phyloP scores from a whole-genome alignment of 2,797 vertebrate species.

The Hypotaenidia philippensis region DNA sequence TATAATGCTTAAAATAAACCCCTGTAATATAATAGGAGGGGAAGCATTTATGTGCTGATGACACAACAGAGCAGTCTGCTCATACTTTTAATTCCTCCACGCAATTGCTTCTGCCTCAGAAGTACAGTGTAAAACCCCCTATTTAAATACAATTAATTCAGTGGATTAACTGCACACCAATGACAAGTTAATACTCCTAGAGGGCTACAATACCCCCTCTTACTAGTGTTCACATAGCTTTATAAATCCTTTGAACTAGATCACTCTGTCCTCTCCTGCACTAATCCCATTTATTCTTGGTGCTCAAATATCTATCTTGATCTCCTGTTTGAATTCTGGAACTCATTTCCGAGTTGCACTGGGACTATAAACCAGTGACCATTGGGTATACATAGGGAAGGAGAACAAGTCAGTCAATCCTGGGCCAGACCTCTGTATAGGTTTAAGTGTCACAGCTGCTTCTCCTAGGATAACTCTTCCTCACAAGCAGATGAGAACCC shows the following conservation, averaged over 20 bases:
- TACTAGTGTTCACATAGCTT: background rate
- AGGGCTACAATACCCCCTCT: background rate
- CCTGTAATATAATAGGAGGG: background rate
- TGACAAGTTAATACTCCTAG: background rate
- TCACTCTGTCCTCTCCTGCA: background rate
- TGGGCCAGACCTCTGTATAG: background rate
- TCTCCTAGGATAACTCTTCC: background rate
- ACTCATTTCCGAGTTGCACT: background rate
- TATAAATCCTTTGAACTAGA: background rate
- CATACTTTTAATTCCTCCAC: background rate
- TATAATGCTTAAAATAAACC: background rate
- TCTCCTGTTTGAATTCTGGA: background rate
- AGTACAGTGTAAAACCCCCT: background rate
- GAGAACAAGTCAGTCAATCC: background rate
- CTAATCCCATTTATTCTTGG: background rate
- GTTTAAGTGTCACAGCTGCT: background rate
- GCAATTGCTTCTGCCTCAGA: background rate
- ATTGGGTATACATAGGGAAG: rapidly evolving
- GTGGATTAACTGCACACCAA: background rate
- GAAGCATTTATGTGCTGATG: background rate
- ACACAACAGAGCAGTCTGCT: background rate
- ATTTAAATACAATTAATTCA: background rate
- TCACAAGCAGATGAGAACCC: background rate
- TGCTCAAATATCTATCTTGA: background rate
- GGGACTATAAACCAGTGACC: background rate